Conservation (phyloP, 1,140 invertebrate genomes). For the Solenopsis invicta region DNA sequence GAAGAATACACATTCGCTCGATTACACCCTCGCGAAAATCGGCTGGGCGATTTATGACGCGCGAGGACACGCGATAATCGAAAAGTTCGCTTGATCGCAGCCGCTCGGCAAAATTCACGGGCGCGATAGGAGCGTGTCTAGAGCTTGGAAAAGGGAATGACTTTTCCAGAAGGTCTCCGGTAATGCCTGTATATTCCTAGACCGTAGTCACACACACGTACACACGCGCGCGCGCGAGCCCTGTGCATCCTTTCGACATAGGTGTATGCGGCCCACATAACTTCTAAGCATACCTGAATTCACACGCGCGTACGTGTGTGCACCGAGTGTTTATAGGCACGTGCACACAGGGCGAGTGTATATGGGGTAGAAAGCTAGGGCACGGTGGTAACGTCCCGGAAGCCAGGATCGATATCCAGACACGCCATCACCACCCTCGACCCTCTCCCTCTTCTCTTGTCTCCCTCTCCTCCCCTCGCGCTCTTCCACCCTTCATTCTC, state of each 20-base stretch:
- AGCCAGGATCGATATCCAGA: conserved; percentile 78
- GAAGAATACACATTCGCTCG: conserved; percentile 10
- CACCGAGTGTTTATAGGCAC: conserved; percentile 54
- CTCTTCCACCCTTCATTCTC: neutral
- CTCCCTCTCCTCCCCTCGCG: neutral
- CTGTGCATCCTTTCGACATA: neutral
- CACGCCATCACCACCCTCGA: conserved; percentile 73
- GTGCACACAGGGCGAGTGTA: conserved; percentile 39
- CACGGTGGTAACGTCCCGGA: conserved; percentile 76
- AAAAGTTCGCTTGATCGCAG: conserved; percentile 47
- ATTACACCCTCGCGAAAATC: conserved; percentile 11
- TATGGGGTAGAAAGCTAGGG: conserved; percentile 70
- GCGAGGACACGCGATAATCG: conserved; percentile 50
- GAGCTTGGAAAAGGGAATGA: conserved; percentile 36
- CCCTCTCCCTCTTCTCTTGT: conserved; percentile 32
- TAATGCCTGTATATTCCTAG: conserved; percentile 39
- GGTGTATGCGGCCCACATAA: conserved; percentile 11
- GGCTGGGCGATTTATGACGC: conserved; percentile 34
- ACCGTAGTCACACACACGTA: neutral
- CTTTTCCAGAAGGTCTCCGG: conserved; percentile 45
- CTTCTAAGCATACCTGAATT: conserved; percentile 50
- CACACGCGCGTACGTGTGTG: conserved; percentile 8
- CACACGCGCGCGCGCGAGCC: neutral
- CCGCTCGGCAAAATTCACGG: conserved; percentile 32
- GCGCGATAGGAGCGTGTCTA: conserved; percentile 26